A percentile compares a stretch with the other conserved stretches of the same genome.
Conservation (phyloP, 2,797 vertebrate genomes). For the Falco biarmicus region DNA sequence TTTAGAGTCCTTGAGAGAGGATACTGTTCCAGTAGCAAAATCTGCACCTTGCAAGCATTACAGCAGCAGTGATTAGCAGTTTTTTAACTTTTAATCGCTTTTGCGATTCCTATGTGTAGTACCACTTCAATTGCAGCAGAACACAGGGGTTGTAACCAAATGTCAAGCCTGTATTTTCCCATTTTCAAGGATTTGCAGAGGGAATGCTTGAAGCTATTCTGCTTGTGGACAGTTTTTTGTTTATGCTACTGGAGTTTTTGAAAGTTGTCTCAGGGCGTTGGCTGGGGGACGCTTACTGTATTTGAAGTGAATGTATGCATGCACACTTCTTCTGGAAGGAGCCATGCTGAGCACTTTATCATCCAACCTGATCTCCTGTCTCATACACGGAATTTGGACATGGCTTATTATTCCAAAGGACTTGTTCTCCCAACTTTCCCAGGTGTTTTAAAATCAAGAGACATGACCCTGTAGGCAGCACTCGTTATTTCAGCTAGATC, state of each 20-base stretch:
- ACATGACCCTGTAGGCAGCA: background rate
- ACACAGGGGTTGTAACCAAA: accelerated
- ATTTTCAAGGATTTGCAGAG: background rate
- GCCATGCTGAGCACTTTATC: background rate
- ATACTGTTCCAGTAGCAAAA: background rate
- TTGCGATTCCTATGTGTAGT: background rate
- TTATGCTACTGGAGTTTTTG: background rate
- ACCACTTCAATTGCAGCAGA: background rate
- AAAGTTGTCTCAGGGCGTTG: background rate
- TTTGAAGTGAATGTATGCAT: background rate
- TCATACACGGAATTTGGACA: background rate
- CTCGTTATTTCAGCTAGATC: background rate
- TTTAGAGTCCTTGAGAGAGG: background rate
- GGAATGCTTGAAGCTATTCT: background rate
- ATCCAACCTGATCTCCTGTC: background rate
- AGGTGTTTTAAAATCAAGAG: background rate
- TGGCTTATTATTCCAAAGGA: background rate
- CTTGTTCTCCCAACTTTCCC: background rate
- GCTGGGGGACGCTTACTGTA: background rate
- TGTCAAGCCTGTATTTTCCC: background rate
- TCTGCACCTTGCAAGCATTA: background rate
- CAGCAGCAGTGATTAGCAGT: background rate
- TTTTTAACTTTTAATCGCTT: too few species aligned
- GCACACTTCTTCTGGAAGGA: background rate
- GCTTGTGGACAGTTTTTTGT: background rate